These are phyloP conservation scores for Eumaeus atala DNA, from an alignment of 1,140 invertebrate genomes.

Conservation along the genomic window DNA sequence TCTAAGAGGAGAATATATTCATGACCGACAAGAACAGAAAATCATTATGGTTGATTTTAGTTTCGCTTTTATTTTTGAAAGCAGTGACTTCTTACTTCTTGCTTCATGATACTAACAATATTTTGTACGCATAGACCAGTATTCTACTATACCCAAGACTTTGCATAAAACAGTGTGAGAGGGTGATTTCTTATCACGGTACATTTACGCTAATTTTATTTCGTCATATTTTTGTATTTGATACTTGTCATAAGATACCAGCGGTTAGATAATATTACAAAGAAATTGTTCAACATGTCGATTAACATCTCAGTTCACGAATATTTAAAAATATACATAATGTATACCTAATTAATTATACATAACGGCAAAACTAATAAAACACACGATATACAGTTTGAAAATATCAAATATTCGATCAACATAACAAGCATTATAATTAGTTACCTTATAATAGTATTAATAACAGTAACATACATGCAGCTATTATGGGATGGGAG, in stretches of 20 bases:
- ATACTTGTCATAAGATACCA: conserved; percentile 68
- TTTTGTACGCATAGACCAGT: not conserved
- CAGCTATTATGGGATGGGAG: no score
- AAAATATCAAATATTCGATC: not conserved
- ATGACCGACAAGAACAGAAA: not conserved
- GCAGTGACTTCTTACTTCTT: no score
- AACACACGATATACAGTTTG: not conserved
- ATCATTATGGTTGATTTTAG: not conserved
- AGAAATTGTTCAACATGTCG: conserved; percentile 30
- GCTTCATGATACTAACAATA: not conserved
- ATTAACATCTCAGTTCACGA: conserved; percentile 13
- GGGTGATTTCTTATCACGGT: conserved; percentile 24
- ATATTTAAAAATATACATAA: conserved; percentile 12
- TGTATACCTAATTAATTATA: conserved; percentile 10
- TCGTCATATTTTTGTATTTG: conserved; percentile 56
- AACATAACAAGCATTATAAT: no score
- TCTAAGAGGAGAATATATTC: no score
- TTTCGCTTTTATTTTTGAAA: not conserved
- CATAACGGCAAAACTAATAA: not conserved
- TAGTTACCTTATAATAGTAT: not conserved
- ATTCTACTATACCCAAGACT: not conserved
- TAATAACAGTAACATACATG: no score
- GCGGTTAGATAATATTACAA: conserved; percentile 54
- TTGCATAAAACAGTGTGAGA: not conserved
- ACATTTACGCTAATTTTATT: conserved; percentile 56